A percentile compares a stretch with the other conserved stretches of the same genome.
These are phyloP conservation scores for Celastrina argiolus DNA, from an alignment of 2,888 invertebrate genomes.

Conservation along the genomic window DNA sequence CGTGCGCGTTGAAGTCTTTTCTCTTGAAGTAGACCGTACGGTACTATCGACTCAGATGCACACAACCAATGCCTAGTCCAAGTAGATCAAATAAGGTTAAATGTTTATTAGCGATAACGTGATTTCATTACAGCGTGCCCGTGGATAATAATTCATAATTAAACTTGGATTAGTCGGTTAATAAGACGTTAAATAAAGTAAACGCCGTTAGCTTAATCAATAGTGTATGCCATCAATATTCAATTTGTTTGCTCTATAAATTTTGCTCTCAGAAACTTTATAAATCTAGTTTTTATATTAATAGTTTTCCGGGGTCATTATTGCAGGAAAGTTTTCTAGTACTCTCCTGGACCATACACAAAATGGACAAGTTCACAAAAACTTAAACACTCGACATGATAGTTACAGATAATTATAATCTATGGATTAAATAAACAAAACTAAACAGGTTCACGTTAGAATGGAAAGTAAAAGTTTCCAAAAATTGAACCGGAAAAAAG, in stretches of 20 bases:
- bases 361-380: background rate
- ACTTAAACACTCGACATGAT: background rate
- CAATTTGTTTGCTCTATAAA: background rate
- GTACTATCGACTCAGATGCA: slow-evolving; percentile 55
- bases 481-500: slow-evolving; percentile 21
- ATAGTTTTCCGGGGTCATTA: too few species aligned
- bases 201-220: background rate
- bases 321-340: background rate
- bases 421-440: background rate
- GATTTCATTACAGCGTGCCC: background rate
- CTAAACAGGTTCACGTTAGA: slow-evolving; percentile 1
- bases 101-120: slow-evolving; percentile 6
- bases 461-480: slow-evolving; percentile 22
- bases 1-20: slow-evolving; percentile 30
- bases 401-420: background rate
- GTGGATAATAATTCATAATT: slow-evolving; percentile 2
- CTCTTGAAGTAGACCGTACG: slow-evolving; percentile 61
- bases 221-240: background rate
- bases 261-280: background rate
- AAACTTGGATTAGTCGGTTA: background rate
- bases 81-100: slow-evolving; percentile 21
- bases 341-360: background rate
- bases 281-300: too few species aligned
- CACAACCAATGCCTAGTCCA: slow-evolving; percentile 27
- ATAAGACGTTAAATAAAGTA: background rate